These are phyloP conservation scores for Athetis lepigone DNA, from an alignment of 2,888 invertebrate species.

Conservation along the genomic window DNA sequence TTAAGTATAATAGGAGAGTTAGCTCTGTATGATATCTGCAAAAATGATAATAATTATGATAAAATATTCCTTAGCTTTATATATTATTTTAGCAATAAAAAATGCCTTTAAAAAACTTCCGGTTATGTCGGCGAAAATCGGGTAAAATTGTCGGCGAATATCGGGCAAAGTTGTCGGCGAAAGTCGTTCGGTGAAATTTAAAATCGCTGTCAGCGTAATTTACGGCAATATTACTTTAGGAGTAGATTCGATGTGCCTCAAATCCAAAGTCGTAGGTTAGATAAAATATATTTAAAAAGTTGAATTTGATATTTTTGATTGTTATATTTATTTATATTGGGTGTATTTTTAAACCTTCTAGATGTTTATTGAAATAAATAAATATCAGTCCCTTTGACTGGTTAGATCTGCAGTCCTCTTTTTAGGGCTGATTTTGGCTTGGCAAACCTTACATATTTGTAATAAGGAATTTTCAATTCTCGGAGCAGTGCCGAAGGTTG, in stretches of 20 bases:
- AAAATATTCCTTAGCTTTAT: constrained; percentile 7
- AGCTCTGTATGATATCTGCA: neutral
- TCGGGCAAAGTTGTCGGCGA: neutral
- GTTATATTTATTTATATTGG: constrained; percentile 31
- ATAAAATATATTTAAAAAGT: constrained; percentile 48
- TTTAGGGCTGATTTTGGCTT: no score
- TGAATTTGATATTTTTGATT: constrained; percentile 57
- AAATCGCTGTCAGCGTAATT: neutral
- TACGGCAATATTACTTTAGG: constrained; percentile 30
- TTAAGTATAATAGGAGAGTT: neutral
- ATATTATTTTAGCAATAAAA: constrained; percentile 16
- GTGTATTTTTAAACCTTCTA: constrained; percentile 22
- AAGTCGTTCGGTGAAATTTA: neutral
- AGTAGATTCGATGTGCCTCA: constrained; percentile 73
- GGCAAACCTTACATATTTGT: no score
- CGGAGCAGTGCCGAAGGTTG: no score
- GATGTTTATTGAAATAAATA: no score
- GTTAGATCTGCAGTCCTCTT: no score
- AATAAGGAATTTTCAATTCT: no score
- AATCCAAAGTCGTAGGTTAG: constrained; percentile 68
- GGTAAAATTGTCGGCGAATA: neutral
- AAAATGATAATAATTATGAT: constrained; percentile 1
- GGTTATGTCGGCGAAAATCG: neutral
- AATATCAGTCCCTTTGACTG: no score
- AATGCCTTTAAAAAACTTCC: neutral